Conservation (phyloP, 2,888 invertebrate species). For the Agrypnus murinus region DNA sequence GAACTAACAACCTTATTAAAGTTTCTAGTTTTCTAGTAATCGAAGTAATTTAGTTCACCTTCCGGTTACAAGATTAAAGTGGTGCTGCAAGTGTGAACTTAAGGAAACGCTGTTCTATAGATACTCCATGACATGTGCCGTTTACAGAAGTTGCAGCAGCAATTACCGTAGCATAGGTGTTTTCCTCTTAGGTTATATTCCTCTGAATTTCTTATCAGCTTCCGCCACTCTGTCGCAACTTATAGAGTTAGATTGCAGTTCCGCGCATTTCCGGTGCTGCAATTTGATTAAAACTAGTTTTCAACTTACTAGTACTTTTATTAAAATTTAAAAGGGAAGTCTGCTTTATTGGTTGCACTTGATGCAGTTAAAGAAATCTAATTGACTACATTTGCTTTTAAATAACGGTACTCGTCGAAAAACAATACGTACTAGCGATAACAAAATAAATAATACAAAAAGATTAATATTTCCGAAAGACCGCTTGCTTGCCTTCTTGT, state of each 20-base stretch:
- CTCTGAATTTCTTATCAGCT: slow-evolving; percentile 40
- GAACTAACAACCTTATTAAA: slow-evolving; percentile 9
- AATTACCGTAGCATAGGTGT: slow-evolving; percentile 26
- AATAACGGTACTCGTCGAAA: too few relatives aligned
- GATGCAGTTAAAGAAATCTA: too few relatives aligned
- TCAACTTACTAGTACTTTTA: slow-evolving; percentile 23
- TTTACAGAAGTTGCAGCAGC: slow-evolving; percentile 14
- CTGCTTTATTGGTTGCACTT: neutral
- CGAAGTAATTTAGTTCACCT: slow-evolving; percentile 22
- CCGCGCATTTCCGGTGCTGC: slow-evolving; percentile 56
- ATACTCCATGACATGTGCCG: slow-evolving; percentile 5
- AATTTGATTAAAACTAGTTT: slow-evolving; percentile 52
- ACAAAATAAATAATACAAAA: too few relatives aligned
- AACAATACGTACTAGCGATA: too few relatives aligned
- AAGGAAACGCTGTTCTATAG: slow-evolving; percentile 1
- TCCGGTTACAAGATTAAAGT: slow-evolving; percentile 20
- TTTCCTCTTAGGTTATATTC: slow-evolving; percentile 12
- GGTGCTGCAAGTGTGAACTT: neutral
- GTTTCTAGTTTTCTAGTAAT: slow-evolving; percentile 15
- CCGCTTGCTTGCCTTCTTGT: neutral
- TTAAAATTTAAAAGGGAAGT: slow-evolving; percentile 23
- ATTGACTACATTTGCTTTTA: too few relatives aligned
- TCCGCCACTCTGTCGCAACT: slow-evolving; percentile 47
- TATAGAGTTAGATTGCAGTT: slow-evolving; percentile 54
- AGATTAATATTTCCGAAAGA: neutral